Base-by-base conservation (phyloP, 2,797 vertebrate genomes). In the Enteromius mattozi region DNA sequence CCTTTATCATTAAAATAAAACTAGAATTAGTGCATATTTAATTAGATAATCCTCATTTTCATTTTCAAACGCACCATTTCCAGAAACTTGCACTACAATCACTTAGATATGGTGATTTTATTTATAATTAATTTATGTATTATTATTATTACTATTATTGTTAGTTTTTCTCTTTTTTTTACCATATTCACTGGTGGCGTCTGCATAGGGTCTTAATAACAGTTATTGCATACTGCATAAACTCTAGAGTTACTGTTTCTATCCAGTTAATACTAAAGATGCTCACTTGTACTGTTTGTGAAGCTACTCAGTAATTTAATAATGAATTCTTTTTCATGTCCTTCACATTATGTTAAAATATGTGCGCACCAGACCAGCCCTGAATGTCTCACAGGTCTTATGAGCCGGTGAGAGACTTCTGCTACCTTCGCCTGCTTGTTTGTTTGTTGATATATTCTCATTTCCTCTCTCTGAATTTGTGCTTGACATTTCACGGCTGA, bases 261-360 rank as follows among this genome's bases (percentile, higher is more conserved):
- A 19, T 47, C 27, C 69, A 3, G 27, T 49, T 72, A 13, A 24
- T 42, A 72, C 45, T 19, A 4, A 8, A 21, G 47, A 49, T 19
- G 16, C 8, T 49, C 7, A 16, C 24, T 17, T 49, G 4, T 1
- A 27, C 13, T 19, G 24, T 33, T 51, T 49, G 19, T 19, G 19
- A 21, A 35, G 17, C 47, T 33, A 2, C 27, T 3, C 47, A 7
- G 72, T 35, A 4, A 14, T 35, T 75, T 13, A 33, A 21, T 33
- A 3, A 74, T 33, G 6, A 7, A 21, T 35, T 33, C 47, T 74
- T 7, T 1, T 47, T 47, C 16, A 6, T 33, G 37, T 70, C 21
- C 40, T 70, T 72, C 70, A 30, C 42, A 49, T 75, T 51, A 51
- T 74, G 71, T 21, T 35, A 35, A 75, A 51, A 75, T 75, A 75